phyloP scores from a whole-genome alignment of 2,113 vertebrate species.

The Halcyon senegalensis region DNA sequence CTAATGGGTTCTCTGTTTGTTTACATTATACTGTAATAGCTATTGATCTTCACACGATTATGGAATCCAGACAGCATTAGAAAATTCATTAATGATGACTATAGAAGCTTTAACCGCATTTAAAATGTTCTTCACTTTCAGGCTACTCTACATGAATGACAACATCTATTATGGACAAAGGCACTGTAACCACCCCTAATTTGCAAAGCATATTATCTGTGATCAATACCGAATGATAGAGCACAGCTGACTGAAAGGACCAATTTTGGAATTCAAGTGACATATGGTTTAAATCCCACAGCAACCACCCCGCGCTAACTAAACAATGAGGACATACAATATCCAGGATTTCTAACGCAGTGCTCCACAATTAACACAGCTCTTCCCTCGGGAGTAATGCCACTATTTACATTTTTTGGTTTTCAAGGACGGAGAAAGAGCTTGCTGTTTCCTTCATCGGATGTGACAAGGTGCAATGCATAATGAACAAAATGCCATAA shows the following conservation, averaged over 20 bases:
- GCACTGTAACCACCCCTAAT: slow-evolving; percentile 72
- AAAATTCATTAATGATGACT: slow-evolving; percentile 67
- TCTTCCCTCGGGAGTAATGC: slow-evolving; percentile 36
- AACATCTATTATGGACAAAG: slow-evolving; percentile 66
- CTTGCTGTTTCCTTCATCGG: slow-evolving; percentile 58
- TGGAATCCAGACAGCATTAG: slow-evolving; percentile 55
- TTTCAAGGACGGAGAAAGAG: slow-evolving; percentile 57
- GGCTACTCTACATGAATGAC: slow-evolving; percentile 63
- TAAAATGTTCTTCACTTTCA: slow-evolving; percentile 65
- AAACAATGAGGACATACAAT: slow-evolving; percentile 55
- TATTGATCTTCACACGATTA: slow-evolving; percentile 61
- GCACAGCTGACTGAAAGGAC: slow-evolving; percentile 51
- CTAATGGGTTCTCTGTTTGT: slow-evolving; percentile 61
- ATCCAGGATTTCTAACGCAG: slow-evolving; percentile 53
- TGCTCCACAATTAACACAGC: slow-evolving; percentile 56
- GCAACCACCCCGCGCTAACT: neutral
- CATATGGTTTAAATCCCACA: slow-evolving; percentile 72
- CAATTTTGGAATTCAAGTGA: slow-evolving; percentile 61
- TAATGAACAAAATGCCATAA: slow-evolving; percentile 77
- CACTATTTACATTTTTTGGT: slow-evolving; percentile 70
- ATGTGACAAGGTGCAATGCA: slow-evolving; percentile 70
- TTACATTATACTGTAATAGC: slow-evolving; percentile 61
- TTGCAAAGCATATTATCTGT: slow-evolving; percentile 72
- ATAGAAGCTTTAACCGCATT: slow-evolving; percentile 51
- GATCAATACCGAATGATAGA: slow-evolving; percentile 62